A percentile compares a stretch with the other conserved stretches of the same genome.
Evolutionary conservation across 2,888 invertebrate genomes (phyloP).

Genomic region (Drosophila seclusa): DNA sequence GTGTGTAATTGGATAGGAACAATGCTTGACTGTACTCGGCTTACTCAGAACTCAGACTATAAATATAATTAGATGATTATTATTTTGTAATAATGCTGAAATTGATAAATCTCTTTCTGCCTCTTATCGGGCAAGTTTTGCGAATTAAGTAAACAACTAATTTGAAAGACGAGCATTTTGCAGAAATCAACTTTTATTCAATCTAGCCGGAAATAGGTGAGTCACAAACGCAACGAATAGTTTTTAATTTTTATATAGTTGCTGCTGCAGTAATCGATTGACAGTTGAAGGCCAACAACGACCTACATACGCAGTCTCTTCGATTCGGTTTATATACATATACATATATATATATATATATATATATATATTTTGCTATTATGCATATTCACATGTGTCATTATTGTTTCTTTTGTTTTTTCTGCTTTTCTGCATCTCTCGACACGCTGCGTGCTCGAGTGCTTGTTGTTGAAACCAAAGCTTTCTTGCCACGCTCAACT

Average conservation of each 20-base stretch:
- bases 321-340: constrained; percentile 19
- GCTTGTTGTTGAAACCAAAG: constrained; percentile 48
- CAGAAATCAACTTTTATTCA: neutral
- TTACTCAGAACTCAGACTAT: constrained; percentile 11
- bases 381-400: constrained; percentile 25
- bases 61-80: constrained; percentile 16
- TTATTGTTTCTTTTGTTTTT: constrained; percentile 23
- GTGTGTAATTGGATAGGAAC: constrained; percentile 5
- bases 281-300: constrained; percentile 61
- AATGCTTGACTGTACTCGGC: constrained; percentile 4
- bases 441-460: constrained; percentile 65
- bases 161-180: neutral
- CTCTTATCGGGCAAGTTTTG: neutral
- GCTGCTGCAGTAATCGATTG: constrained; percentile 53
- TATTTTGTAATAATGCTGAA: constrained; percentile 22
- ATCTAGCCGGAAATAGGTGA: constrained; percentile 40
- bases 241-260: neutral
- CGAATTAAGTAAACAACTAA: neutral
- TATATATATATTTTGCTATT: neutral
- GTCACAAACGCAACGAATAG: constrained; percentile 6
- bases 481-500: constrained; percentile 52
- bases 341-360: constrained; percentile 12
- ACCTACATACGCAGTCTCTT: constrained; percentile 56
- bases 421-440: constrained; percentile 42
- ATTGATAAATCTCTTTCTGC: constrained; percentile 33